A percentile compares a stretch with the other conserved stretches of the same genome.
phyloP scores from a whole-genome alignment of 2,888 invertebrate genomes.

The Gortyna flavago region DNA sequence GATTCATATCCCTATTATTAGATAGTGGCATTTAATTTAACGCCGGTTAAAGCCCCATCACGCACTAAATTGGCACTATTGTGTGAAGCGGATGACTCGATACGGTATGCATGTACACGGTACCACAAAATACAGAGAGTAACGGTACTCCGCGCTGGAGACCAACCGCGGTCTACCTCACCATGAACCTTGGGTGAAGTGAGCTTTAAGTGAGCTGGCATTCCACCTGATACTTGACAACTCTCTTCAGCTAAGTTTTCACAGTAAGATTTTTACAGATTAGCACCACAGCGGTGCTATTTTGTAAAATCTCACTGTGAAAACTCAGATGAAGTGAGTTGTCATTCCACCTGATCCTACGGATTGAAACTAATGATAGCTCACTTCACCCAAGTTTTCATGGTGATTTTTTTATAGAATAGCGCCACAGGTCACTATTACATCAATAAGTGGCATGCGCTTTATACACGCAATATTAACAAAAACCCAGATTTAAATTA shows the following conservation, averaged over 20 bases:
- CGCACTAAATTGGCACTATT: constrained; percentile 48
- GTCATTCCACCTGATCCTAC: too few relatives aligned
- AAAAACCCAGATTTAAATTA: background rate
- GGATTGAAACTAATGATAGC: too few relatives aligned
- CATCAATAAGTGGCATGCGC: constrained; percentile 9
- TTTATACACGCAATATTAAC: constrained; percentile 9
- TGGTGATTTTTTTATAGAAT: background rate
- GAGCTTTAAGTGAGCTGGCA: too few relatives aligned
- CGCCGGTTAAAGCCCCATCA: constrained; percentile 5
- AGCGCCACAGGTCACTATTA: background rate
- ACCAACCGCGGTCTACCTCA: background rate
- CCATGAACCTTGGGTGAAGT: background rate
- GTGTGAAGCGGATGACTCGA: constrained; percentile 30
- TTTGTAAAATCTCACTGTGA: too few relatives aligned
- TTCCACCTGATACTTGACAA: too few relatives aligned
- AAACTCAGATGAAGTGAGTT: too few relatives aligned
- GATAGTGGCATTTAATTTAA: constrained; percentile 40
- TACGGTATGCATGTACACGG: background rate
- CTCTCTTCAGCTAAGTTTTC: too few relatives aligned
- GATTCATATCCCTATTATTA: constrained; percentile 14
- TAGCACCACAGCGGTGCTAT: too few relatives aligned
- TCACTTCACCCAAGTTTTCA: too few relatives aligned
- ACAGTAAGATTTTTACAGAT: too few relatives aligned
- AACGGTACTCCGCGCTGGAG: background rate
- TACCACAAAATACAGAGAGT: too few relatives aligned